A percentile compares a stretch with the other conserved stretches of the same genome.
phyloP scores from a whole-genome alignment of 2,888 invertebrate species.

The Folsomia candida region DNA sequence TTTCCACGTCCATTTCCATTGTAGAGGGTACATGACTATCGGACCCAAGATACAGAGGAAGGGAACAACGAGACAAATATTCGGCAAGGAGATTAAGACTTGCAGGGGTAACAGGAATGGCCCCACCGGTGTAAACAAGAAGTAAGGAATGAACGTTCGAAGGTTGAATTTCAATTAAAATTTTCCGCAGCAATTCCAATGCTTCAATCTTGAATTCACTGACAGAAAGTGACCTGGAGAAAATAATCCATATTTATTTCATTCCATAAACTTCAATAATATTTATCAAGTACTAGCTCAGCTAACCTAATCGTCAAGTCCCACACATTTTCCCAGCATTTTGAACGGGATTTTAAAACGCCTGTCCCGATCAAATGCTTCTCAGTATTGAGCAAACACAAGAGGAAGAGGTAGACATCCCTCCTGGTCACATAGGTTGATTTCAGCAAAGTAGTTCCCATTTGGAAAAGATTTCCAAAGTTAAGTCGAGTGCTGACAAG shows the following conservation, averaged over 20 bases:
- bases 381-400: conserved; percentile 41
- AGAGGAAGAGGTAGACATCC: conserved; percentile 38
- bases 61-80: conserved; percentile 32
- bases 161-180: conserved; percentile 39
- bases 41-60: conserved; percentile 33
- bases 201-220: conserved; percentile 31
- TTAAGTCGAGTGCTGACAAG: conserved; percentile 23
- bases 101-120: conserved; percentile 24
- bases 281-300: neutral
- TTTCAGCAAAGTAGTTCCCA: conserved; percentile 36
- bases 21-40: neutral
- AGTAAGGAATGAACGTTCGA: conserved; percentile 35
- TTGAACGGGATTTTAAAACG: conserved; percentile 17
- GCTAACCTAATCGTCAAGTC: conserved; percentile 33
- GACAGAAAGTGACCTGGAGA: conserved; percentile 31
- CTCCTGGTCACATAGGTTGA: conserved; percentile 19
- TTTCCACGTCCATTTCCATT: conserved; percentile 17
- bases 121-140: conserved; percentile 19
- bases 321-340: conserved; percentile 44
- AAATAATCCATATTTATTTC: neutral
- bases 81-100: conserved; percentile 37
- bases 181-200: conserved; percentile 29
- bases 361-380: conserved; percentile 26
- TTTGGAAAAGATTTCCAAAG: conserved; percentile 21
- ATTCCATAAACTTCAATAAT: neutral